Conservation (phyloP, 2,888 invertebrate genomes). For the Dusona sp. region DNA sequence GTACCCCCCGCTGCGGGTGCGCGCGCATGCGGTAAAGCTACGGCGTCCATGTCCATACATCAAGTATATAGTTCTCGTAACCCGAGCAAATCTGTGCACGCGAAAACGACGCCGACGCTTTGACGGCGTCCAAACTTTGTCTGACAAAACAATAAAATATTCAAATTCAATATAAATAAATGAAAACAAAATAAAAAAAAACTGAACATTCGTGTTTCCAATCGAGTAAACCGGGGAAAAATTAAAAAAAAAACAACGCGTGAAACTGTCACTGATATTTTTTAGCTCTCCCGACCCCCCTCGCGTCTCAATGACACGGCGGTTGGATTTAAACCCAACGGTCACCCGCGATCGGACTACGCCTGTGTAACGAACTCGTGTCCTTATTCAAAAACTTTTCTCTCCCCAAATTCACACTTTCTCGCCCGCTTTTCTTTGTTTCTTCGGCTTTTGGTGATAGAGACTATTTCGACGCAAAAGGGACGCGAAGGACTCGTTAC, state of each 20-base stretch:
- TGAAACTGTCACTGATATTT: constrained; percentile 9
- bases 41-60: neutral
- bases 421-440: neutral
- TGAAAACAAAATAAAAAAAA: too few species aligned
- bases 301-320: constrained; percentile 71
- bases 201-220: neutral
- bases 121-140: constrained; percentile 32
- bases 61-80: neutral
- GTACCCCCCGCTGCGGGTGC: constrained; percentile 18
- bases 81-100: constrained; percentile 11
- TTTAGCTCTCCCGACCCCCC: neutral
- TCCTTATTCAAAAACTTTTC: neutral
- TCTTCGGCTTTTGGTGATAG: neutral
- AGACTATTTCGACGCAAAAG: neutral
- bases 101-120: constrained; percentile 53
- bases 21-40: neutral
- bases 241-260: neutral
- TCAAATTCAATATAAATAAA: too few species aligned
- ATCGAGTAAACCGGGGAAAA: neutral
- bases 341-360: constrained; percentile 70
- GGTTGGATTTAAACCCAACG: constrained; percentile 81
- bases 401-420: constrained; percentile 1
- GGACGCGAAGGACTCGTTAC: neutral
- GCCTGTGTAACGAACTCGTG: constrained; percentile 36
- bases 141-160: neutral